phyloP scores from a whole-genome alignment of 2,113 vertebrate genomes.

The Hippocampus zosterae region DNA sequence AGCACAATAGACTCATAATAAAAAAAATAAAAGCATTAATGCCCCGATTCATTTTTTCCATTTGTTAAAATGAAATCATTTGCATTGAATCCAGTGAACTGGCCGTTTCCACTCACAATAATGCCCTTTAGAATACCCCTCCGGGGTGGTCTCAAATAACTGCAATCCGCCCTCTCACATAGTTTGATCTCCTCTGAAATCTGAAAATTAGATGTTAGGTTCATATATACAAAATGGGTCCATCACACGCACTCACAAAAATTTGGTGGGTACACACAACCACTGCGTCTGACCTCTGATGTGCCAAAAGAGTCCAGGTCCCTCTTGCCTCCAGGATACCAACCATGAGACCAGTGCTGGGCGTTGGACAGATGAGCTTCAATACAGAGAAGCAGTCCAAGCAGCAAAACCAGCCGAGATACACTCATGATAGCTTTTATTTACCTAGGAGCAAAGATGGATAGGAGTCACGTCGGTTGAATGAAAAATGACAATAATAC shows the following conservation, averaged over 20 bases:
- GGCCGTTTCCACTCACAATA: conserved; percentile 65
- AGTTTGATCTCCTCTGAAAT: conserved; percentile 73
- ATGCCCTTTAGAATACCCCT: conserved; percentile 69
- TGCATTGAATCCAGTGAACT: neutral
- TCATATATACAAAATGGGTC: neutral
- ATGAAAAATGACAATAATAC: no score
- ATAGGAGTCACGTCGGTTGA: neutral
- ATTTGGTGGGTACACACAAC: neutral
- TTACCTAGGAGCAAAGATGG: conserved; percentile 22
- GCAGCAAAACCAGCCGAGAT: conserved; percentile 69
- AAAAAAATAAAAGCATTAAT: neutral
- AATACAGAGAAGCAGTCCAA: conserved; percentile 71
- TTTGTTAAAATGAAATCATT: neutral
- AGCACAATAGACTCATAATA: neutral
- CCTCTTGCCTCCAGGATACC: conserved; percentile 83
- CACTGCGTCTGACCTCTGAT: conserved; percentile 65
- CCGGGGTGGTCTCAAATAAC: conserved; percentile 69
- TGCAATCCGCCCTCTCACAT: conserved; percentile 74
- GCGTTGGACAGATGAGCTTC: conserved; percentile 58
- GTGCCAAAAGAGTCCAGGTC: conserved; percentile 63
- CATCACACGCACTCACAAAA: neutral
- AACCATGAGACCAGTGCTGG: conserved; percentile 89
- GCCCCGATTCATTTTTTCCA: neutral
- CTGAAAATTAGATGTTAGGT: conserved; percentile 36
- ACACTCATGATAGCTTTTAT: conserved; percentile 55